phyloP scores from a whole-genome alignment of 2,113 vertebrate genomes.

The Panthera uncia region DNA sequence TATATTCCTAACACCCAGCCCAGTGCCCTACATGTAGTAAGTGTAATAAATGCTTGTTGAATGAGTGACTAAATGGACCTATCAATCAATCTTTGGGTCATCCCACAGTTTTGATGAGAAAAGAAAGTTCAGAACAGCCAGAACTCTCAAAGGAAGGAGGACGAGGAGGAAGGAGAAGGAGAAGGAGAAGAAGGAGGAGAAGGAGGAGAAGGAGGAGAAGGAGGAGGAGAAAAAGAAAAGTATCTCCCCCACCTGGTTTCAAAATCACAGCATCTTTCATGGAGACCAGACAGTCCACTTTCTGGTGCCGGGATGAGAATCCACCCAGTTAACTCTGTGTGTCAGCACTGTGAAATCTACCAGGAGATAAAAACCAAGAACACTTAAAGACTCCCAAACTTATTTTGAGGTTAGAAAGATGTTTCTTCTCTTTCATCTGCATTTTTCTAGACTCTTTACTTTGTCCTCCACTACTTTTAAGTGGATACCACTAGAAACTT shows the following conservation, averaged over 20 bases:
- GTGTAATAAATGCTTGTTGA: conserved; percentile 29
- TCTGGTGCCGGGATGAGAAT: neutral
- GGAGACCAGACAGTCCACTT: conserved; percentile 39
- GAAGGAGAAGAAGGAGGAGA: neutral
- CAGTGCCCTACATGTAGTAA: neutral
- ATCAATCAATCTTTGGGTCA: neutral
- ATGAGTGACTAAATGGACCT: neutral
- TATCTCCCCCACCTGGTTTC: conserved; percentile 57
- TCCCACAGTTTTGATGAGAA: neutral
- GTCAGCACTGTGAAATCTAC: conserved; percentile 40
- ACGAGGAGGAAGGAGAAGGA: neutral
- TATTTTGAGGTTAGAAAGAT: conserved; percentile 23
- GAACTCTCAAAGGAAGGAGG: neutral
- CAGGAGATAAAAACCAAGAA: conserved; percentile 54
- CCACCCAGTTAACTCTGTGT: conserved; percentile 6
- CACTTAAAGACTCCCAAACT: neutral
- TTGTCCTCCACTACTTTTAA: conserved; percentile 37
- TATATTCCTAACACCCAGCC: neutral
- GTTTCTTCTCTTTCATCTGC: neutral
- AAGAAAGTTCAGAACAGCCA: neutral
- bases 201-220: neutral
- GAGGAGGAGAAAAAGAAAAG: neutral
- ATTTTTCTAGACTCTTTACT: conserved; percentile 30
- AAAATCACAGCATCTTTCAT: conserved; percentile 67
- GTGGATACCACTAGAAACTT: conserved; percentile 1